Evolutionary conservation across 2,113 vertebrate species (phyloP).

Genomic region (Axis porcinus): DNA sequence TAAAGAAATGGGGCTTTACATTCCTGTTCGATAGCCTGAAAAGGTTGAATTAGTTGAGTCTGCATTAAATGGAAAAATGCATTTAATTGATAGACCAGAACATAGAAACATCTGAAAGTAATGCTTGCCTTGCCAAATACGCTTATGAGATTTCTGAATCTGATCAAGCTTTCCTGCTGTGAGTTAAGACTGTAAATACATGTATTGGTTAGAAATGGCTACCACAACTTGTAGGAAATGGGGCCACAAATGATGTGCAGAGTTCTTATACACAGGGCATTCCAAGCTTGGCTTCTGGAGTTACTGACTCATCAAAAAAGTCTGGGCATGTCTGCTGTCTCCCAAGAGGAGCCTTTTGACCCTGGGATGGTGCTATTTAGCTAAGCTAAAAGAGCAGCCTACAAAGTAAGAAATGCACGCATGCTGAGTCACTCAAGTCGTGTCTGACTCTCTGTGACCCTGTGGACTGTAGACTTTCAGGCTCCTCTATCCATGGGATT

Average conservation of each 20-base stretch:
- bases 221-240: background rate
- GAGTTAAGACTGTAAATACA: background rate
- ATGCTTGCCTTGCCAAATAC: background rate
- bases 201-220: background rate
- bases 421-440: background rate
- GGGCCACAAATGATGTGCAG: background rate
- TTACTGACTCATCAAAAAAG: background rate
- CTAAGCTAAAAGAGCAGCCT: background rate
- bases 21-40: conserved; percentile 29
- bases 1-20: conserved; percentile 54
- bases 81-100: conserved; percentile 53
- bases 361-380: background rate
- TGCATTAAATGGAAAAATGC: conserved; percentile 52
- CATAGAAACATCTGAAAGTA: conserved; percentile 13
- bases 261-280: background rate
- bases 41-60: conserved; percentile 43
- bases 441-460: background rate
- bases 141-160: background rate
- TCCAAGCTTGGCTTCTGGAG: background rate
- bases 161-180: background rate
- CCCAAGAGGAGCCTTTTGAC: background rate
- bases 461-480: background rate
- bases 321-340: background rate
- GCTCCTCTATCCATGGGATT: background rate
- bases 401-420: rapidly evolving